Conservation (phyloP, 2,888 invertebrate genomes). For the Andrena dorsata region DNA sequence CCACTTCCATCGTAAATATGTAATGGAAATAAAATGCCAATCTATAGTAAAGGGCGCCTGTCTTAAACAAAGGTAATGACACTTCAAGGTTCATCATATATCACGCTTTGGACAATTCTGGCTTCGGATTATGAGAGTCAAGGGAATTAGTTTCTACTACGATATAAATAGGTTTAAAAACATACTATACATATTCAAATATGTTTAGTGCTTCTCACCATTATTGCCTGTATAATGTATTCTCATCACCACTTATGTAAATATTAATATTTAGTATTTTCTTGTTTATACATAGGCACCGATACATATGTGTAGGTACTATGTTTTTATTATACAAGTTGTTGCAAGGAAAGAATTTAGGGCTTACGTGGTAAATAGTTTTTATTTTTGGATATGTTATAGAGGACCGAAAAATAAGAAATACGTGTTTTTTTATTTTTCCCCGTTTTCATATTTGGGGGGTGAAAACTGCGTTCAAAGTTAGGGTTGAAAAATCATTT, state of each 20-base stretch:
- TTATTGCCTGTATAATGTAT: background rate
- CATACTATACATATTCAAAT: conserved; percentile 36
- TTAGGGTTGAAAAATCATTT: too few relatives aligned
- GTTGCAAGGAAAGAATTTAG: too few relatives aligned
- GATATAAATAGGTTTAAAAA: conserved; percentile 16
- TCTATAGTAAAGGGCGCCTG: background rate
- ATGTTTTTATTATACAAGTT: too few relatives aligned
- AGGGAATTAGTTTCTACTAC: conserved; percentile 58
- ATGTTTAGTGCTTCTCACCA: conserved; percentile 57
- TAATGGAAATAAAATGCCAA: background rate
- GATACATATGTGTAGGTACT: too few relatives aligned
- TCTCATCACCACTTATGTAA: conserved; percentile 8
- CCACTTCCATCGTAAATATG: background rate
- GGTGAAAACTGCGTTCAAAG: too few relatives aligned
- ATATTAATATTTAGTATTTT: too few relatives aligned
- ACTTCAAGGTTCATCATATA: conserved; percentile 42
- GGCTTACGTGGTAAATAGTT: too few relatives aligned
- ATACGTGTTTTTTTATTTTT: too few relatives aligned
- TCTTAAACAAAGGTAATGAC: conserved; percentile 15
- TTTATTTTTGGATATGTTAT: too few relatives aligned
- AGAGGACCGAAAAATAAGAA: too few relatives aligned
- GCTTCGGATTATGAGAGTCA: conserved; percentile 56
- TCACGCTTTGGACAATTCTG: conserved; percentile 34
- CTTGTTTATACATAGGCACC: too few relatives aligned
- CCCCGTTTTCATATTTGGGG: too few relatives aligned